Percentiles rank a stretch among this genome's conserved stretches.
Conservation (phyloP, 2,113 vertebrate species). For the Helogale parvula region DNA sequence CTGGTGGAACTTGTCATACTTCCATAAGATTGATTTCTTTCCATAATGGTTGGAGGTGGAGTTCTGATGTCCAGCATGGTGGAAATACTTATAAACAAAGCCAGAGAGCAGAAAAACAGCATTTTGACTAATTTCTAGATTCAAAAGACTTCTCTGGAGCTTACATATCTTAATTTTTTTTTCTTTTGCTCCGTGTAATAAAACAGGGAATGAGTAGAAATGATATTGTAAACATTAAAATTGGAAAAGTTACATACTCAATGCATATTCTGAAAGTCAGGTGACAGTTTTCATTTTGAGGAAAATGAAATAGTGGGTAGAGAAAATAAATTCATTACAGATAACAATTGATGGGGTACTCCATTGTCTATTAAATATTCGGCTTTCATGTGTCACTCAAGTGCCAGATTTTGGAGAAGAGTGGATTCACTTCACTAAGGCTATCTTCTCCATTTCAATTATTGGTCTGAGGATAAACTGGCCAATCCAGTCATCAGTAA, state of each 20-base stretch:
- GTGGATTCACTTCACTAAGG: background rate
- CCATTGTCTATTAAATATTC: background rate
- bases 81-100: background rate
- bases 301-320: conserved; percentile 4
- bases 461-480: background rate
- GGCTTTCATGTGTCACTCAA: background rate
- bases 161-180: background rate
- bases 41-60: background rate
- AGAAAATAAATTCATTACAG: conserved; percentile 47
- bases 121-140: background rate
- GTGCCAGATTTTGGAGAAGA: background rate
- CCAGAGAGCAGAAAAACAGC: background rate
- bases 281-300: background rate
- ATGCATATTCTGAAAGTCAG: background rate
- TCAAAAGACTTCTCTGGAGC: background rate
- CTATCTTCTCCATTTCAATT: background rate
- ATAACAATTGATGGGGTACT: background rate
- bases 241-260: background rate
- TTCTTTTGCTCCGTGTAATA: background rate
- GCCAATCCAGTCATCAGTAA: background rate
- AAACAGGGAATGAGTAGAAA: background rate
- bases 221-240: background rate
- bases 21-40: background rate
- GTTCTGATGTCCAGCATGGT: accelerated
- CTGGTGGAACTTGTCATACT: background rate